Base-by-base conservation (phyloP, 2,888 invertebrate species). In the Scaptomyza reducta region DNA sequence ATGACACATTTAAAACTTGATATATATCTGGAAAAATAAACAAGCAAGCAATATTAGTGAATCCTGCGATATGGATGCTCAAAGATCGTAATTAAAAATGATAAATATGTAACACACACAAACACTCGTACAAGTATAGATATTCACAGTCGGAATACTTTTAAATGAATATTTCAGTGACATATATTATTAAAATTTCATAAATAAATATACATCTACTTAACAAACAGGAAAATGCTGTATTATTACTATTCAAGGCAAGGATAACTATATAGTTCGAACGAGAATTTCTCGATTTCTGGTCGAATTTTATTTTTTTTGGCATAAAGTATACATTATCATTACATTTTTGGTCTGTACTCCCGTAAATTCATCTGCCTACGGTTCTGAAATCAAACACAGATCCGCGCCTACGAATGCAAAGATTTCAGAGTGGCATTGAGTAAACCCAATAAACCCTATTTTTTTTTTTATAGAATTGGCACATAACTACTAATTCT, bases 151-250 rank as follows among this genome's bases (percentile, higher is more conserved):
- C 59, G 45, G 16, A 47, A 56, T 61, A 45, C 40, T 63, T 45
- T 57, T 42, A 11, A 57, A 25, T 14, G 16, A 58, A 62, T 56
- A 47, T 47, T 66, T 44, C 55, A 67, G 62, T 54, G 59, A 53
- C 72, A 77, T 62, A 77, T 59, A 77, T 57, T 70, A 83, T 81
- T 67, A 81, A 84, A 77, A 80, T 72, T 77, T 81, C 84, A 77
- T 66, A 56, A 87, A 78, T 87, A 85, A 83, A 83, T 82, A 87
- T 79, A 74, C 70, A 66, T 74, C 61, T 71, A 83, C 56, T 77
- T 47, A 70, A 70, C 47, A 56, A 77, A 63, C 29, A 62, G 27
- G 13, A 16, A 7, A 27, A 16, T 11, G 2, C 7, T 63, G 57
- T 41, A 44, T 44, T 54, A 46, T 31, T 10, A 1, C 1, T 14